These are phyloP conservation scores for Hyperoplus lanceolatus DNA, from an alignment of 2,797 vertebrate genomes.

Conservation along the genomic window DNA sequence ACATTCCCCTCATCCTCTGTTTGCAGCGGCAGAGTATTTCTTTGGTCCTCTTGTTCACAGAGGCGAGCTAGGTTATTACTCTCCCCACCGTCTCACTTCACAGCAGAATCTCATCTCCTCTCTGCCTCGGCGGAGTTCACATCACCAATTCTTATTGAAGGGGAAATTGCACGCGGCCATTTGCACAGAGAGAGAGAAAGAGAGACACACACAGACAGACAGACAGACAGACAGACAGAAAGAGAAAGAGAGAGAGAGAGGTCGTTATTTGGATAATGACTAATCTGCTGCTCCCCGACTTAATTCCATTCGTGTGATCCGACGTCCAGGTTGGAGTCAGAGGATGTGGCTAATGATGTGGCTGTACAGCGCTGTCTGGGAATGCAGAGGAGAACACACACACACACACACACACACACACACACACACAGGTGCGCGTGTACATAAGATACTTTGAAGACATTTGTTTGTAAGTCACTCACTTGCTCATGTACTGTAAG, in stretches of 20 bases:
- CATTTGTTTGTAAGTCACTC: constrained; percentile 43
- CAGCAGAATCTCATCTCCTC: constrained; percentile 74
- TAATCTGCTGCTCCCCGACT: constrained; percentile 69
- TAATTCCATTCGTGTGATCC: constrained; percentile 74
- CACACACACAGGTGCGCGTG: neutral
- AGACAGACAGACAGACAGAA: too few relatives aligned
- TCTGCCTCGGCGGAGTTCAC: constrained; percentile 71
- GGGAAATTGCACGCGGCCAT: constrained; percentile 67
- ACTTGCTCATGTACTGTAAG: constrained; percentile 46
- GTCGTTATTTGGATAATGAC: constrained; percentile 81
- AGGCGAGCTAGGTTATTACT: constrained; percentile 56
- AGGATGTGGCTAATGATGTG: constrained; percentile 79
- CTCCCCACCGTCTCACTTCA: constrained; percentile 62
- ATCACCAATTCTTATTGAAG: constrained; percentile 80
- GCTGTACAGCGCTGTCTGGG: constrained; percentile 58
- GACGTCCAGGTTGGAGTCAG: constrained; percentile 72
- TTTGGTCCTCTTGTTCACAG: constrained; percentile 37
- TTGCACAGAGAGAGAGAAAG: constrained; percentile 17
- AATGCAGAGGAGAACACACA: constrained; percentile 28
- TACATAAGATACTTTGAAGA: constrained; percentile 22
- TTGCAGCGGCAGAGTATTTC: constrained; percentile 23
- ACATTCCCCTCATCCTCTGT: constrained; percentile 42
- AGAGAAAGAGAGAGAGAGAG: constrained; percentile 26
- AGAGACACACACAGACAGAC: too few relatives aligned
- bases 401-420: constrained; percentile 11